Base-by-base conservation (phyloP, 2,888 invertebrate species). In the Andrena flavipes region DNA sequence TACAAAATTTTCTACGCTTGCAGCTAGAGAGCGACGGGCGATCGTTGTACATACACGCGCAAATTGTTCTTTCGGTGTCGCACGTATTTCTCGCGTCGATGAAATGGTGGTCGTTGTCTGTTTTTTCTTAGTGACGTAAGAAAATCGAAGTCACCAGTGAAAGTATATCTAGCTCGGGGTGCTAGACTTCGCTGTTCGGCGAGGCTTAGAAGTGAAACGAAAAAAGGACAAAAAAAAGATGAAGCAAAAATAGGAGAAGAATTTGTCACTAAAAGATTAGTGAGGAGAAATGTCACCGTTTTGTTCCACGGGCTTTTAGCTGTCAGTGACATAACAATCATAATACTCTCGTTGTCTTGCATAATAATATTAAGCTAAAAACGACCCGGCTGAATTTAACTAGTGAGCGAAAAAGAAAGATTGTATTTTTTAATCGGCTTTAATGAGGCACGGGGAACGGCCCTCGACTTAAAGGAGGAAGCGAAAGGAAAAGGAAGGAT, bases 1-100 rank as follows among this genome's bases (percentile, higher is more conserved):
- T 94, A 94, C 91, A 91, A 93, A 93, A 94, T 93, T 93, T 93
- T 93, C 91, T 91, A 92, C 86, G 88, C 90, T 91, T 89, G 88
- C 88, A 85, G 86, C 83, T 88, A 80, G 82, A 78, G 82, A 85
- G 88, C 84, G 84, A 85, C 79, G 85, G 82, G 83, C 82, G 89
- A 84, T 87, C 87, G 87, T 91, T 91, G 92, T 93, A 93, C 84
- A 92, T 92, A 85, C 68, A 87, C 76, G 86, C 87, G 82, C 86
- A 82, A 87, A 86, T 82, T 87, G 84, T 84, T 86, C 82, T 86
- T 84, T 84, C 84, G 85, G 82, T 79, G 82, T 84, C 88, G 72
- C 73, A 83, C 63, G 84, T 80, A 82, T 81, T 79, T 77, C 77
- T 75, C 74, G 73, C 81, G 63, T 80, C 49, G 63, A 76, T 68